A percentile compares a stretch with the other conserved stretches of the same genome.
Evolutionary conservation across 2,797 vertebrate species (phyloP).

Genomic region (Vireo griseus): DNA sequence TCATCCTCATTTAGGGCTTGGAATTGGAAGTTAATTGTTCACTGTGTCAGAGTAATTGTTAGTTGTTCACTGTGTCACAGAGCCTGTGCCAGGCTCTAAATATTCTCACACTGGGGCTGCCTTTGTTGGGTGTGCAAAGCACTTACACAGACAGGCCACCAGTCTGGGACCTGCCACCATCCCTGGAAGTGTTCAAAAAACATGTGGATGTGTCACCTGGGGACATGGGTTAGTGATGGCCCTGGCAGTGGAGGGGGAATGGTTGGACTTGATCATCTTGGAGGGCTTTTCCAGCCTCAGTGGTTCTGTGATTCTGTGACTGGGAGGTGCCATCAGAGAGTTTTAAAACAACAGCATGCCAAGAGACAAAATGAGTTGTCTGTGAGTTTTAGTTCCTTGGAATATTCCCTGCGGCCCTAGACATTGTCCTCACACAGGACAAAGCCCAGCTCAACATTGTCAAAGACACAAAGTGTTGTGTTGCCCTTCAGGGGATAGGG

Average conservation of each 20-base stretch:
- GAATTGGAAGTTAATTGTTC: background rate
- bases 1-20: background rate
- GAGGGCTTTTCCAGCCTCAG: accelerated
- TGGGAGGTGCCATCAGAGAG: background rate
- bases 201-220: background rate
- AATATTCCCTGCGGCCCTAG: background rate
- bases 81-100: background rate
- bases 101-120: accelerated
- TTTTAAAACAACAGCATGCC: background rate
- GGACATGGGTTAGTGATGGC: background rate
- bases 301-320: background rate
- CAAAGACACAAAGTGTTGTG: background rate
- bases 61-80: background rate
- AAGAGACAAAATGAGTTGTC: background rate
- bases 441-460: background rate
- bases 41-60: background rate
- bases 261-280: too few species aligned
- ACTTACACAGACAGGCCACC: background rate
- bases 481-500: background rate
- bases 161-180: background rate
- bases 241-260: background rate
- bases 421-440: background rate
- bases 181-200: background rate
- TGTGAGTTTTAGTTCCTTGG: background rate
- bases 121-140: background rate